Percentiles rank a stretch among this genome's conserved stretches.
These are phyloP conservation scores for Lateolabrax maculatus DNA, from an alignment of 2,797 vertebrate species.

Conservation along the genomic window DNA sequence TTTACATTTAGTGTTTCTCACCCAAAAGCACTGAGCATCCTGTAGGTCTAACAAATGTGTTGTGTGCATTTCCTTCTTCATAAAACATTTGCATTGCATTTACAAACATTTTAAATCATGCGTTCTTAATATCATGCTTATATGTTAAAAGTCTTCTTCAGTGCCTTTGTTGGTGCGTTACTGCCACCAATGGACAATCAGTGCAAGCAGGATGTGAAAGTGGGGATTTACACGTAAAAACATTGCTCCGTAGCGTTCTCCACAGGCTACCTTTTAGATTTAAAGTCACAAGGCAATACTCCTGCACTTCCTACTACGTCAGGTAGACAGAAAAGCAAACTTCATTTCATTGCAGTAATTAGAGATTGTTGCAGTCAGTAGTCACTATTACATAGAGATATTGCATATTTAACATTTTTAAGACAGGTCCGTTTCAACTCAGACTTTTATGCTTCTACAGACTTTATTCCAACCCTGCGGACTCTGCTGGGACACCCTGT, in stretches of 20 bases:
- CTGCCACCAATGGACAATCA: background rate
- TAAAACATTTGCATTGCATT: background rate
- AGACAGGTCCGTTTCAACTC: background rate
- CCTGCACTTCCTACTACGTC: background rate
- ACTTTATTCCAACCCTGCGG: slow-evolving; percentile 88
- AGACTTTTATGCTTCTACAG: slow-evolving; percentile 71
- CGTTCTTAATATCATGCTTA: background rate
- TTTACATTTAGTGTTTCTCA: background rate
- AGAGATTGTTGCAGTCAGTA: background rate
- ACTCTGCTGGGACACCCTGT: slow-evolving; percentile 86
- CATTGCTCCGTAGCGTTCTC: background rate
- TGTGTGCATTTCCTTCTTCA: too few species aligned
- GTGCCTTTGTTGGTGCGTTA: background rate
- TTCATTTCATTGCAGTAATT: background rate
- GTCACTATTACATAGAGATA: background rate
- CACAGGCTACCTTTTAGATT: background rate
- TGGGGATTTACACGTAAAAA: background rate
- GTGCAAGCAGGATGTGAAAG: background rate
- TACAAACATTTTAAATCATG: background rate
- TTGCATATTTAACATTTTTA: slow-evolving; percentile 1
- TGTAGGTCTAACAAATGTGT: too few species aligned
- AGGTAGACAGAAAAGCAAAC: background rate
- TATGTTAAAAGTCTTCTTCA: background rate
- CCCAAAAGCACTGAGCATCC: background rate
- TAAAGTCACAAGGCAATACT: background rate